Base-by-base conservation (phyloP, 2,797 vertebrate species). In the Intellagama lesueurii region DNA sequence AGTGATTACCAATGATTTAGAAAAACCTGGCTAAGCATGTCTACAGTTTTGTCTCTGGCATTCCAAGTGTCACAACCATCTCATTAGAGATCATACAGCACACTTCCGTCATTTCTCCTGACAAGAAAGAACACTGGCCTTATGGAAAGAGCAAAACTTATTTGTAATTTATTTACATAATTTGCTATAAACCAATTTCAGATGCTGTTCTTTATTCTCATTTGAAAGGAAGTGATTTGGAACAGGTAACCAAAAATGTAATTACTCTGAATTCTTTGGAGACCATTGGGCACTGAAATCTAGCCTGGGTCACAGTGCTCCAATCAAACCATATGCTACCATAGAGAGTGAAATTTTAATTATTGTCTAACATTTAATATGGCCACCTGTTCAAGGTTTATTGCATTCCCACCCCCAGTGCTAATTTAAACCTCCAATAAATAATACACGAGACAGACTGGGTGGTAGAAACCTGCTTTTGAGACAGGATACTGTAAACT, bases 331-430 rank as follows among this genome's bases (percentile, higher is more conserved):
- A 40, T 64, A 78, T 22, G 52, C 28, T 88, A 35, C 83, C 47
- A 83, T 5, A 66, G 83, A 70, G 40, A 47, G 60, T 85, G 87
- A 92, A 89, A 90, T 40, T 83, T 49, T 85, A 93, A 84, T 32
- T 76, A 86, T 77, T 85, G 70, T 66, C 66, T 77, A 90, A n/a
- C 69, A 89, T 56, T 91, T 90, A 77, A 81, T 81, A 88, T 88
- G 72, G 77, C 70, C 83, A 88, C 83, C 86, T 90, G 77, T 85
- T 56, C 72, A n/a, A 32, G 60, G 14, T 82, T 80, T 87, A 78
- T 87, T 80, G 30, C 12, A 82, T 83, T 83, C 83, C 47, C 35
- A 47, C 60, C n/a, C 56, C 81, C 40, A 69, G 75, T 83, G 90
- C 64, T 66, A 68, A 81, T 88, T 85, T 82, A 70, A 81, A 85